A percentile compares a stretch with the other conserved stretches of the same genome.
phyloP scores from a whole-genome alignment of 1,140 invertebrate species.

The Latrodectus geometricus region DNA sequence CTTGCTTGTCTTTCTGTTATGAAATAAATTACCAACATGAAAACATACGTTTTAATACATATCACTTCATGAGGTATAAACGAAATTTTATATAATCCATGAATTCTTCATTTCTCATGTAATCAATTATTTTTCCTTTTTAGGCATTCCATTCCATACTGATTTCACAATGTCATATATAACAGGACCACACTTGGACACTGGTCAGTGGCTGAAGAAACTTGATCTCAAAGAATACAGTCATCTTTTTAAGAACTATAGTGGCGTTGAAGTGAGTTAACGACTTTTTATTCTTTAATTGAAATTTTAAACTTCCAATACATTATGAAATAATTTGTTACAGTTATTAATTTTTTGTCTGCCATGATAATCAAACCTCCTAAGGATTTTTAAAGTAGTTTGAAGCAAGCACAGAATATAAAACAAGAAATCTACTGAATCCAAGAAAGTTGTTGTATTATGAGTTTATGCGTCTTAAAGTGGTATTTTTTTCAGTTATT shows the following conservation, averaged over 20 bases:
- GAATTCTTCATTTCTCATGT: too few relatives aligned
- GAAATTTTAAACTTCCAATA: not conserved
- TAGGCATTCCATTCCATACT: conserved; percentile 21
- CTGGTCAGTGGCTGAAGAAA: conserved; percentile 43
- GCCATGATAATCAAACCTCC: not conserved
- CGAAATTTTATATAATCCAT: too few relatives aligned
- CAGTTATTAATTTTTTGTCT: not conserved
- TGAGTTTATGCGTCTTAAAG: too few relatives aligned
- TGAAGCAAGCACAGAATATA: not conserved
- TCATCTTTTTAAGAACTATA: conserved; percentile 44
- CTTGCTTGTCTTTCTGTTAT: too few relatives aligned
- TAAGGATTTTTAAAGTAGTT: not conserved
- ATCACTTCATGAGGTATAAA: too few relatives aligned
- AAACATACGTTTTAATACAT: too few relatives aligned
- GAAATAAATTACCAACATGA: too few relatives aligned
- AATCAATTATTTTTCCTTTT: not conserved
- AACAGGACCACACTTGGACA: conserved; percentile 42
- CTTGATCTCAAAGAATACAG: conserved; percentile 49
- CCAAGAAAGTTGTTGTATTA: too few relatives aligned
- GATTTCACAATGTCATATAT: conserved; percentile 52
- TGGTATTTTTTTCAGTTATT: too few relatives aligned
- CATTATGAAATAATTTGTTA: not conserved
- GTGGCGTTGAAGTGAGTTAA: conserved; percentile 39
- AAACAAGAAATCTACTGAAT: too few relatives aligned
- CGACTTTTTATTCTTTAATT: not conserved